These are phyloP conservation scores for Polymixis flavicincta DNA, from an alignment of 2,888 invertebrate genomes.

Conservation along the genomic window DNA sequence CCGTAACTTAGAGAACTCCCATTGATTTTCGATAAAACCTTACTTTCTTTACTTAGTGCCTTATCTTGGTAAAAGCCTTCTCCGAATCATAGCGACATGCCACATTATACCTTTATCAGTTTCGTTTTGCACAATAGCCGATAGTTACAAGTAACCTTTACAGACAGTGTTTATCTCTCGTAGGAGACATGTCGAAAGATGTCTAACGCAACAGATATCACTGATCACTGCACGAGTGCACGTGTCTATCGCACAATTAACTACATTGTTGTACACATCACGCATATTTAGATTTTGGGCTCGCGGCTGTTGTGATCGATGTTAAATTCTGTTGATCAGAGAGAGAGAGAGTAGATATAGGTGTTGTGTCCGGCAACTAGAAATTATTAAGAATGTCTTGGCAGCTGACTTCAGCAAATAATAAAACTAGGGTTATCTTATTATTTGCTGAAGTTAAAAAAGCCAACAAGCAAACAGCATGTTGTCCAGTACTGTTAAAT, in stretches of 20 bases:
- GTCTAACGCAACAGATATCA: slow-evolving; percentile 19
- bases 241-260: slow-evolving; percentile 50
- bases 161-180: slow-evolving; percentile 46
- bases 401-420: too few relatives aligned
- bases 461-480: too few relatives aligned
- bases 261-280: slow-evolving; percentile 30
- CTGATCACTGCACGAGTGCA: slow-evolving; percentile 37
- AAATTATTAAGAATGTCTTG: too few relatives aligned
- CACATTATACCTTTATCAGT: slow-evolving; percentile 8
- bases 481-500: too few relatives aligned
- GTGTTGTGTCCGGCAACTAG: too few relatives aligned
- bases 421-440: too few relatives aligned
- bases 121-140: slow-evolving; percentile 46
- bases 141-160: slow-evolving; percentile 32
- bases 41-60: neutral
- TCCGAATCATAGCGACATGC: neutral
- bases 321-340: too few relatives aligned
- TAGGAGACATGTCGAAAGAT: slow-evolving; percentile 37
- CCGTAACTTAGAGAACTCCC: neutral
- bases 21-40: neutral
- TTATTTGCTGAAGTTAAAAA: too few relatives aligned
- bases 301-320: neutral
- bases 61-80: slow-evolving; percentile 15
- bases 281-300: neutral
- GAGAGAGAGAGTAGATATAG: too few relatives aligned